phyloP scores from a whole-genome alignment of 2,113 vertebrate species.

The Peromyscus polionotus region DNA sequence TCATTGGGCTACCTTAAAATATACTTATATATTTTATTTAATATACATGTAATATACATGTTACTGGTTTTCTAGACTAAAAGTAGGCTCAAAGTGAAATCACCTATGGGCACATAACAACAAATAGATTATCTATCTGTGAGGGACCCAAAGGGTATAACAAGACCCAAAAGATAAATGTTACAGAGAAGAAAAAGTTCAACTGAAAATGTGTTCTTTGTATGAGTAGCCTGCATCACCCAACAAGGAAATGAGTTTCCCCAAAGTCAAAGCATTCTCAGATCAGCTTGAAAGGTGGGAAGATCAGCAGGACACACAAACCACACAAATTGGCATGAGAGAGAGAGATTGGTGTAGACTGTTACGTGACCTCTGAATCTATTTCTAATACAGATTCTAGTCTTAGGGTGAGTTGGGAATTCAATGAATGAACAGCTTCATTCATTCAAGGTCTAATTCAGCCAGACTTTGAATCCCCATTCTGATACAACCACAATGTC shows the following conservation, averaged over 20 bases:
- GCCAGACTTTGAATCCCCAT: not conserved
- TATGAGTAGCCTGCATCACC: not conserved
- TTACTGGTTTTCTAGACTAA: conserved; percentile 6
- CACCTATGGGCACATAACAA: not conserved
- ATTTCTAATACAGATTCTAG: not conserved
- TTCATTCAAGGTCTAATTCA: not conserved
- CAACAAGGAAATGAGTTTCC: not conserved
- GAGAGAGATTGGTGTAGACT: not conserved
- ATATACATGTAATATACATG: no score
- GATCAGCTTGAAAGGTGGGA: not conserved
- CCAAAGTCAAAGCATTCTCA: not conserved
- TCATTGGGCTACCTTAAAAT: not conserved
- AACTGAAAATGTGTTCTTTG: not conserved
- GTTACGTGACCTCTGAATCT: not conserved
- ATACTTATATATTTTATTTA: no score
- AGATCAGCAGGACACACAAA: not conserved
- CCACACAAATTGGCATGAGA: not conserved
- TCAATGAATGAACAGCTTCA: not conserved
- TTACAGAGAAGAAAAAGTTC: not conserved
- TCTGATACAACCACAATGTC: not conserved
- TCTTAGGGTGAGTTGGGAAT: not conserved
- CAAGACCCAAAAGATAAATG: not conserved
- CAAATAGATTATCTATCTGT: not conserved
- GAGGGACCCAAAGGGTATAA: not conserved
- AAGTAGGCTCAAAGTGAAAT: not conserved